Conservation (phyloP, 2,888 invertebrate genomes). For the Elysia crispata region DNA sequence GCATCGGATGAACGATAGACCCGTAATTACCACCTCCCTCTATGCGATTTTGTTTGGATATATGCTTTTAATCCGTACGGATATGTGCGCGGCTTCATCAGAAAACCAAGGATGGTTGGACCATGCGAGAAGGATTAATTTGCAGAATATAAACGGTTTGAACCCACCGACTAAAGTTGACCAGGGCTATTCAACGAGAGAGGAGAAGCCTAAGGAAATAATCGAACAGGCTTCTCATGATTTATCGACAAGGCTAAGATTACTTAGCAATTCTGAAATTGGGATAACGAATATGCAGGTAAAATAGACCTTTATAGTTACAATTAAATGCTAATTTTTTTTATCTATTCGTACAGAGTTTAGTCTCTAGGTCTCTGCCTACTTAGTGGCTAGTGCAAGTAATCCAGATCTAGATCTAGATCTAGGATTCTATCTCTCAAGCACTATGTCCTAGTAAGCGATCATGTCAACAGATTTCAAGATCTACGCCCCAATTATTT, state of each 20-base stretch:
- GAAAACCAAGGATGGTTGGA: conserved; percentile 53
- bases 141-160: conserved; percentile 50
- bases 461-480: too few species aligned
- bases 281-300: conserved; percentile 78
- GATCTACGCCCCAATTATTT: too few species aligned
- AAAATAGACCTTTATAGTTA: too few species aligned
- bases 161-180: conserved; percentile 53
- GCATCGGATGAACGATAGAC: too few species aligned
- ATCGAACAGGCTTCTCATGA: conserved; percentile 71
- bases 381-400: background rate
- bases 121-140: conserved; percentile 52
- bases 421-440: conserved; percentile 15
- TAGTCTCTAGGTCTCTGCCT: background rate
- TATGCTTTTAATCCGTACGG: background rate
- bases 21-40: too few species aligned
- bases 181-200: conserved; percentile 68
- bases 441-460: too few species aligned
- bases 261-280: conserved; percentile 77
- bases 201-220: conserved; percentile 66
- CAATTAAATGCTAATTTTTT: too few species aligned
- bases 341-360: too few species aligned
- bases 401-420: conserved; percentile 27
- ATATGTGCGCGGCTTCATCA: conserved; percentile 41
- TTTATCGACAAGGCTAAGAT: conserved; percentile 73
- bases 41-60: background rate